Percentiles rank a stretch among this genome's conserved stretches.
phyloP scores from a whole-genome alignment of 2,797 vertebrate species.

The Eurystomus glaucurus region DNA sequence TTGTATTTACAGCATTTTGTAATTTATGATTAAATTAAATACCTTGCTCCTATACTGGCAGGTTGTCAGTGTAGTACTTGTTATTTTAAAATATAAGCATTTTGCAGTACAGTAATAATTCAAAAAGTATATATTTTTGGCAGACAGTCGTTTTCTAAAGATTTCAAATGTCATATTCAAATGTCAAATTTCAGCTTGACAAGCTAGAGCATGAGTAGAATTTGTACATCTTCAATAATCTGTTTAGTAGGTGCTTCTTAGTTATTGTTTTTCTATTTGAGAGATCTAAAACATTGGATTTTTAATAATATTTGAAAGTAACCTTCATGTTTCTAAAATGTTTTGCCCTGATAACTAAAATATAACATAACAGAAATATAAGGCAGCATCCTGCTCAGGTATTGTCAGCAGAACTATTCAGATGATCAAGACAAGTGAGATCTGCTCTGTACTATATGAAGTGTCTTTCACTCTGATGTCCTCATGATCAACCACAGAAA shows the following conservation, averaged over 20 bases:
- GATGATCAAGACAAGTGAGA: background rate
- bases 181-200: background rate
- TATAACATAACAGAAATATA: background rate
- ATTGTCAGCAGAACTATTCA: background rate
- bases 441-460: background rate
- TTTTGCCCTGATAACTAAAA: background rate
- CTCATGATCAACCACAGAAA: background rate
- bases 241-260: background rate
- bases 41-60: background rate
- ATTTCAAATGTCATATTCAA: background rate
- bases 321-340: background rate
- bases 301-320: background rate
- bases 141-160: background rate
- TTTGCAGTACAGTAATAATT: background rate
- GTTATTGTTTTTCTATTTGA: background rate
- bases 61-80: background rate
- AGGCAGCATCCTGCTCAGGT: background rate
- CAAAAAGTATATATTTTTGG: background rate
- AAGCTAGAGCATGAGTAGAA: background rate
- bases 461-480: background rate
- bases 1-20: background rate
- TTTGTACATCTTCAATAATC: background rate
- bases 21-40: conserved; percentile 1
- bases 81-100: background rate
- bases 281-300: background rate